A percentile compares a stretch with the other conserved stretches of the same genome.
Evolutionary conservation across 2,888 invertebrate species (phyloP).

Genomic region (Sphinx pinastri): DNA sequence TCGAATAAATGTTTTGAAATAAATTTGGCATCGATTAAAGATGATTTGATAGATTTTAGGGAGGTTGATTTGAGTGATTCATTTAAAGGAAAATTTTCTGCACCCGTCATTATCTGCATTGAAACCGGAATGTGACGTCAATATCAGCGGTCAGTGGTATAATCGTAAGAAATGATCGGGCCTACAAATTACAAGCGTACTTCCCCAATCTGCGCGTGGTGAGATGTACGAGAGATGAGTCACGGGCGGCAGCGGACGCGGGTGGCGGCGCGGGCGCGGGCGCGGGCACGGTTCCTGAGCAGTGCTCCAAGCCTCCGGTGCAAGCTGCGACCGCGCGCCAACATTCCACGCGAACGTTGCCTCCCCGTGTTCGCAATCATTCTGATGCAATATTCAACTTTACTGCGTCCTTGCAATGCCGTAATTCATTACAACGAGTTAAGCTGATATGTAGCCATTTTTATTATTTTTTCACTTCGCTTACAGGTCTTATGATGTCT

Average conservation of each 20-base stretch:
- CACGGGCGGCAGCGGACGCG: conserved; percentile 52
- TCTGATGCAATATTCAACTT: conserved; percentile 84
- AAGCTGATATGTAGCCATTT: conserved; percentile 72
- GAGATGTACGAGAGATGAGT: conserved; percentile 64
- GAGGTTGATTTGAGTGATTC: conserved; percentile 42
- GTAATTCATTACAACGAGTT: conserved; percentile 82
- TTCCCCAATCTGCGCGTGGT: conserved; percentile 65
- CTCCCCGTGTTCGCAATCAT: conserved; percentile 71
- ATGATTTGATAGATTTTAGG: conserved; percentile 29
- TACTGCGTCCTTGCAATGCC: conserved; percentile 84
- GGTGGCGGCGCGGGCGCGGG: conserved; percentile 41
- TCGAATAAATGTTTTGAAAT: background rate
- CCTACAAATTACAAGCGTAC: conserved; percentile 63
- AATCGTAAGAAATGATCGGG: conserved; percentile 52
- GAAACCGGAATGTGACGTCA: conserved; percentile 58
- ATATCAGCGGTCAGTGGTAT: conserved; percentile 47
- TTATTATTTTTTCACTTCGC: conserved; percentile 67
- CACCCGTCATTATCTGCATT: conserved; percentile 37
- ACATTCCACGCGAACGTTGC: conserved; percentile 81
- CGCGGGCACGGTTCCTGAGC: conserved; percentile 36
- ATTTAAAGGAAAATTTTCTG: conserved; percentile 44
- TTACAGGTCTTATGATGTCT: conserved; percentile 62
- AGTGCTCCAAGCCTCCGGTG: conserved; percentile 45
- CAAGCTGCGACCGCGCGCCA: conserved; percentile 56
- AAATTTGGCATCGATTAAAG: background rate